These are phyloP conservation scores for Phorcus lineatus DNA, from an alignment of 2,888 invertebrate genomes.

Conservation along the genomic window DNA sequence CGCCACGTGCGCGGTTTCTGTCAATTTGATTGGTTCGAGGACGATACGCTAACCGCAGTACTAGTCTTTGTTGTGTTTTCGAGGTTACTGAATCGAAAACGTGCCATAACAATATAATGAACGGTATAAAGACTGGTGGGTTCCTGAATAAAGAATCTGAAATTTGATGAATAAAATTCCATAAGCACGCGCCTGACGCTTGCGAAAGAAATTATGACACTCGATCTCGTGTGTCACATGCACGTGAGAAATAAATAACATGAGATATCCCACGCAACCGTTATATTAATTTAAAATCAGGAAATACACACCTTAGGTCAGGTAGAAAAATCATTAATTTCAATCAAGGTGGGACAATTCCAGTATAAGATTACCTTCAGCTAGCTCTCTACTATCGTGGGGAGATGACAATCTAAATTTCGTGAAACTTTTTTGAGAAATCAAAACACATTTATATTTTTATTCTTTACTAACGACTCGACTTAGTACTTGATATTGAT, in stretches of 20 bases:
- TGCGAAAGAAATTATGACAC: neutral
- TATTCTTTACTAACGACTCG: no score
- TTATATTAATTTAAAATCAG: neutral
- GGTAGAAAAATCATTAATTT: no score
- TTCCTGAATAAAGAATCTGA: neutral
- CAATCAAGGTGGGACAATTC: no score
- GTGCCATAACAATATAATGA: neutral
- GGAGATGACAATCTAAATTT: no score
- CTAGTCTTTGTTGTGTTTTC: neutral
- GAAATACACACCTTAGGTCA: no score
- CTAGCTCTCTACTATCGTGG: no score
- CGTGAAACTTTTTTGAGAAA: no score
- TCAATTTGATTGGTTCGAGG: neutral
- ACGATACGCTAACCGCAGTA: neutral
- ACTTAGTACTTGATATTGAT: no score
- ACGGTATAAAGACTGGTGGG: neutral
- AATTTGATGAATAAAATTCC: neutral
- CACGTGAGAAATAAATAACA: neutral
- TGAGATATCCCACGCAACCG: neutral
- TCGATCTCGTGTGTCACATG: neutral
- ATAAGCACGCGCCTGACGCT: neutral
- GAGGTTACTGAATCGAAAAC: neutral
- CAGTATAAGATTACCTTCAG: no score
- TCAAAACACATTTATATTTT: no score
- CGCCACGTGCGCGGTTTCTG: neutral